Evolutionary conservation across 2,888 invertebrate genomes (phyloP).

Genomic region (Ctenicera cuprea): DNA sequence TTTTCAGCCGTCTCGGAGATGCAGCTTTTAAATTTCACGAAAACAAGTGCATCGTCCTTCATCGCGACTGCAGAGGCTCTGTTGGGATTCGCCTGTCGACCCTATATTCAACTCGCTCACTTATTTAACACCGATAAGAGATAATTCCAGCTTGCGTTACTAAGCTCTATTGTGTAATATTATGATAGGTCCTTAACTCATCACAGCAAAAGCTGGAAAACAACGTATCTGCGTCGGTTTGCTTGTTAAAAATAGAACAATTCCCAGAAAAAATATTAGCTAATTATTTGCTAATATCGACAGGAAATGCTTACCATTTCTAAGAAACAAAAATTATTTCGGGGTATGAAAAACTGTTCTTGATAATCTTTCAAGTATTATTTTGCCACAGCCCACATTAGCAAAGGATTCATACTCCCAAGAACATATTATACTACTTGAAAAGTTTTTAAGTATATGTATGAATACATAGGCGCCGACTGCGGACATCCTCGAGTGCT

Average conservation of each 20-base stretch:
- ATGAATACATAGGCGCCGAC: no score
- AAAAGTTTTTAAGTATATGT: no score
- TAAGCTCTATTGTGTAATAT: slow-evolving; percentile 36
- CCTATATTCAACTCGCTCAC: slow-evolving; percentile 16
- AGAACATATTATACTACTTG: no score
- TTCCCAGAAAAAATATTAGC: no score
- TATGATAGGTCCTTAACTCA: slow-evolving; percentile 28
- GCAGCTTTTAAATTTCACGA: slow-evolving; percentile 65
- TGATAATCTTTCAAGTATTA: no score
- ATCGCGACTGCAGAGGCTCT: slow-evolving; percentile 60
- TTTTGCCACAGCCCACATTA: no score
- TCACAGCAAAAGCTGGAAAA: slow-evolving; percentile 7
- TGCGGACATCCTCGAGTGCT: no score
- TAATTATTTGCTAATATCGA: no score
- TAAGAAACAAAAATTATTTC: no score
- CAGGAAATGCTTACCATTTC: no score
- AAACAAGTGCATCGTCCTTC: slow-evolving; percentile 70
- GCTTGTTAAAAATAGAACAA: neutral
- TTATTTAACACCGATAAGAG: slow-evolving; percentile 44
- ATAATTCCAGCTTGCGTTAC: slow-evolving; percentile 30
- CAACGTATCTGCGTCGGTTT: neutral
- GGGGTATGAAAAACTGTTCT: no score
- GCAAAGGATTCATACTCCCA: no score
- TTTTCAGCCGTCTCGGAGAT: slow-evolving; percentile 61
- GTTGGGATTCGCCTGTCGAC: slow-evolving; percentile 54